Percentiles rank a stretch among this genome's conserved stretches.
phyloP scores from a whole-genome alignment of 2,888 invertebrate species.

The Leptarthrus brevirostris region DNA sequence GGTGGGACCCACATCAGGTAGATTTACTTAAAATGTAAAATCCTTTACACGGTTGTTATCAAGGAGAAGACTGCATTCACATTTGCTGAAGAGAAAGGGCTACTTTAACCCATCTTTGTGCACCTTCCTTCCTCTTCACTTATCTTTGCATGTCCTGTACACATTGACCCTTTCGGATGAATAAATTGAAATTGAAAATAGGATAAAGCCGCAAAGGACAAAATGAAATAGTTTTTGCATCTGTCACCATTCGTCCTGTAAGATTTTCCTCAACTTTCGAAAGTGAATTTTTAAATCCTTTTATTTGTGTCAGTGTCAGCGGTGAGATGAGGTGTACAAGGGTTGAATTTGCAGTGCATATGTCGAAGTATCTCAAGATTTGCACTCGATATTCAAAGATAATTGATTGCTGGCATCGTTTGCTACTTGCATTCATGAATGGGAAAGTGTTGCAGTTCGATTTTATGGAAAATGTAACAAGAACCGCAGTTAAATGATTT shows the following conservation, averaged over 20 bases:
- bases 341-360: not conserved
- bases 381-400: conserved; percentile 33
- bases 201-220: conserved; percentile 24
- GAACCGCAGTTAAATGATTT: not conserved
- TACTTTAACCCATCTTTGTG: conserved; percentile 11
- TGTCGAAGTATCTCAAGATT: conserved; percentile 12
- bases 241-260: conserved; percentile 24
- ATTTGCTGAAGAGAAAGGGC: not conserved
- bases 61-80: conserved; percentile 5
- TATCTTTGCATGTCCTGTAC: not conserved
- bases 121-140: not conserved
- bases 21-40: conserved; percentile 23
- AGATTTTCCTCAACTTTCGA: conserved; percentile 18
- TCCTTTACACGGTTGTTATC: conserved; percentile 19
- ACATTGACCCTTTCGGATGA: conserved; percentile 31
- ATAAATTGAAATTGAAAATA: conserved; percentile 31
- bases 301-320: conserved; percentile 23
- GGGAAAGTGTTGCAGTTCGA: conserved; percentile 33
- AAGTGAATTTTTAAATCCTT: conserved; percentile 12
- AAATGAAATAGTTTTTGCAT: conserved; percentile 14
- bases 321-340: not conserved
- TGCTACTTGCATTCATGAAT: conserved; percentile 31
- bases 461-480: conserved; percentile 10
- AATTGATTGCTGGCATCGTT: conserved; percentile 37
- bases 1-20: conserved; percentile 25